Conservation (phyloP, 2,113 vertebrate genomes). For the Nibea albiflora region DNA sequence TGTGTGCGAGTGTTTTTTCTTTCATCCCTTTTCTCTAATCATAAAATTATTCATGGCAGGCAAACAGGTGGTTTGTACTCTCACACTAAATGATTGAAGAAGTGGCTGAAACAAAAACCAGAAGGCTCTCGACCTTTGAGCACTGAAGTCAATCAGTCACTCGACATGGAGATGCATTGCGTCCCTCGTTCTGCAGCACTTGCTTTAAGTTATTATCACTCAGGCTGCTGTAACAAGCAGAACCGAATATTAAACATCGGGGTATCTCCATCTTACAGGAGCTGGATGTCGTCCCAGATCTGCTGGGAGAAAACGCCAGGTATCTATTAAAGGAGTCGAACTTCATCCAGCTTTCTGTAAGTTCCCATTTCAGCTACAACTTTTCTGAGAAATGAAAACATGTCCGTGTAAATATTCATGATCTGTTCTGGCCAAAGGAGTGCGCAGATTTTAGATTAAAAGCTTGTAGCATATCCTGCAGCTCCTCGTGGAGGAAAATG, state of each 20-base stretch:
- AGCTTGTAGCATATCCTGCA: conserved; percentile 1
- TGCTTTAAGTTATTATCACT: conserved; percentile 23
- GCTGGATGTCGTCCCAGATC: conserved; percentile 76
- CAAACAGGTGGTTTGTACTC: conserved; percentile 47
- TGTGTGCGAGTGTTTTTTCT: conserved; percentile 9
- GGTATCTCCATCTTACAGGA: conserved; percentile 68
- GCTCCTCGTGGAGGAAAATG: not conserved
- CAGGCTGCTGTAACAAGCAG: conserved; percentile 1
- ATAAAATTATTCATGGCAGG: conserved; percentile 46
- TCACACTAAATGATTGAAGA: conserved; percentile 46
- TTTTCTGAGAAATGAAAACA: conserved; percentile 15
- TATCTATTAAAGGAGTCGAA: conserved; percentile 73
- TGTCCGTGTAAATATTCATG: conserved; percentile 11
- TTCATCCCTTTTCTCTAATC: conserved; percentile 35
- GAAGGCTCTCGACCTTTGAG: conserved; percentile 55
- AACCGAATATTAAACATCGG: conserved; percentile 21
- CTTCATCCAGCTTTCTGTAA: conserved; percentile 84
- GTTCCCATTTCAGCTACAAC: conserved; percentile 42
- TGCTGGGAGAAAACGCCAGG: conserved; percentile 54
- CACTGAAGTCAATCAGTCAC: conserved; percentile 22
- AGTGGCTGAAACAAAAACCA: conserved; percentile 63
- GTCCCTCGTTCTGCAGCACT: conserved; percentile 4
- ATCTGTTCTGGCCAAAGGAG: not conserved
- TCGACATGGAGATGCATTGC: conserved; percentile 10
- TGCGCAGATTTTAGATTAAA: not conserved